phyloP scores from a whole-genome alignment of 2,797 vertebrate species.

The Clarias laeviceps region DNA sequence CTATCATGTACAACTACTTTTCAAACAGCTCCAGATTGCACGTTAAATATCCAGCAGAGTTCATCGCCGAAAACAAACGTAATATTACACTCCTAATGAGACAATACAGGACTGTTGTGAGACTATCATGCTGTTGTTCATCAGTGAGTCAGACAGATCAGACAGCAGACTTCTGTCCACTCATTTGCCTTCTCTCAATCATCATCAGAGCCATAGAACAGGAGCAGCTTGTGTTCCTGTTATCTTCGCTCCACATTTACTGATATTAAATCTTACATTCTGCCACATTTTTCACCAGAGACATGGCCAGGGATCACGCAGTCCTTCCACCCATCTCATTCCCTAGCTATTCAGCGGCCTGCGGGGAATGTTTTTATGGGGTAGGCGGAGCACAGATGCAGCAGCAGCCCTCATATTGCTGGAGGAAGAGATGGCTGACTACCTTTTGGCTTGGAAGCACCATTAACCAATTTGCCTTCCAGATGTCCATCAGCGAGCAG shows the following conservation, averaged over 20 bases:
- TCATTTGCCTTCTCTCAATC: constrained; percentile 29
- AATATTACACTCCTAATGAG: constrained; percentile 37
- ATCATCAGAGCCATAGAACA: constrained; percentile 25
- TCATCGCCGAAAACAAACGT: constrained; percentile 29
- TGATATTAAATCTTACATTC: constrained; percentile 40
- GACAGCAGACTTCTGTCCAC: constrained; percentile 46
- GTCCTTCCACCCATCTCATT: constrained; percentile 36
- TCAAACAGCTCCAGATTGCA: constrained; percentile 43
- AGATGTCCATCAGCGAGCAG: constrained; percentile 81
- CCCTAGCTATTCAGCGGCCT: constrained; percentile 42
- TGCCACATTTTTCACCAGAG: constrained; percentile 31
- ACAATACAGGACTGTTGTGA: constrained; percentile 33
- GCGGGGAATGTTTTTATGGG: constrained; percentile 56
- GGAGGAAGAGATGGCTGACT: constrained; percentile 73
- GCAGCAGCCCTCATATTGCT: constrained; percentile 60
- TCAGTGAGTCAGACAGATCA: constrained; percentile 40
- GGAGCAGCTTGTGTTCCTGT: constrained; percentile 30
- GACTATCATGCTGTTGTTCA: constrained; percentile 40
- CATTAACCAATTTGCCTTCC: constrained; percentile 87
- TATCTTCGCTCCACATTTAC: constrained; percentile 31
- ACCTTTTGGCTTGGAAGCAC: constrained; percentile 81
- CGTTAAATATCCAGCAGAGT: constrained; percentile 39
- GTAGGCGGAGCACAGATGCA: constrained; percentile 63
- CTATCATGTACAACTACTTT: constrained; percentile 29
- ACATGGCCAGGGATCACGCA: constrained; percentile 37